These are phyloP conservation scores for Neocloeon triangulifer DNA, from an alignment of 1,140 invertebrate genomes.

Conservation along the genomic window DNA sequence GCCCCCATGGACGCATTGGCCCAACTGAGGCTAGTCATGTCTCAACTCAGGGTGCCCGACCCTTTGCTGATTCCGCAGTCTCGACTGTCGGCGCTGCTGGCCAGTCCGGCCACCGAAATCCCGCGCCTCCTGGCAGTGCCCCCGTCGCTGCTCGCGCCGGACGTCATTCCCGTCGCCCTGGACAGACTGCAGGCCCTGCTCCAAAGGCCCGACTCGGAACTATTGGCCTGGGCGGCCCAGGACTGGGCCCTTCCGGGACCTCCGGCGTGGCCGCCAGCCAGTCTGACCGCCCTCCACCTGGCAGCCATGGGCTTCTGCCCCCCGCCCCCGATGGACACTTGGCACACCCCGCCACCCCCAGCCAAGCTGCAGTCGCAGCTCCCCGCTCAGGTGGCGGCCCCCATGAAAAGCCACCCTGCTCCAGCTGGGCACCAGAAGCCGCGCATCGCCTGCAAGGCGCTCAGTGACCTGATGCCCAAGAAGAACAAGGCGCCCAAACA, in stretches of 20 bases:
- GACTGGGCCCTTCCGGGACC: conserved; percentile 8
- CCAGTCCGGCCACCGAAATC: conserved; percentile 48
- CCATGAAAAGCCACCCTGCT: conserved; percentile 11
- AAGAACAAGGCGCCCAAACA: too few species aligned
- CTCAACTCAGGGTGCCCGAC: conserved; percentile 49
- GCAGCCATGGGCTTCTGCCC: conserved; percentile 19
- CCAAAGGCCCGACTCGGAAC: conserved; percentile 14
- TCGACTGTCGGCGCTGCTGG: conserved; percentile 40
- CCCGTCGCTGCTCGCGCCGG: conserved; percentile 45
- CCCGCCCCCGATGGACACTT: conserved; percentile 18
- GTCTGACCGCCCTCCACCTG: too few species aligned
- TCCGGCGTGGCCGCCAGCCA: too few species aligned
- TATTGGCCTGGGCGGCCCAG: conserved; percentile 21
- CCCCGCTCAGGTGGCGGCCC: too few species aligned
- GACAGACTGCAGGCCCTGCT: conserved; percentile 50
- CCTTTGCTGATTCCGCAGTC: conserved; percentile 54
- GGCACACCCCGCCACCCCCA: conserved; percentile 9
- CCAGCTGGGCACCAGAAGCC: conserved; percentile 23
- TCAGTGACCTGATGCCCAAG: conserved; percentile 24
- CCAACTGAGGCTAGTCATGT: conserved; percentile 45
- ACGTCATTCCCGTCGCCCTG: conserved; percentile 52
- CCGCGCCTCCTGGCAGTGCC: conserved; percentile 42
- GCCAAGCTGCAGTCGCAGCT: too few species aligned
- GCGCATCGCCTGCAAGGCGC: conserved; percentile 30
- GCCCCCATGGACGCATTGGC: conserved; percentile 32